A percentile compares a stretch with the other conserved stretches of the same genome.
These are phyloP conservation scores for Manis javanica DNA, from an alignment of 2,797 vertebrate species.

Conservation along the genomic window DNA sequence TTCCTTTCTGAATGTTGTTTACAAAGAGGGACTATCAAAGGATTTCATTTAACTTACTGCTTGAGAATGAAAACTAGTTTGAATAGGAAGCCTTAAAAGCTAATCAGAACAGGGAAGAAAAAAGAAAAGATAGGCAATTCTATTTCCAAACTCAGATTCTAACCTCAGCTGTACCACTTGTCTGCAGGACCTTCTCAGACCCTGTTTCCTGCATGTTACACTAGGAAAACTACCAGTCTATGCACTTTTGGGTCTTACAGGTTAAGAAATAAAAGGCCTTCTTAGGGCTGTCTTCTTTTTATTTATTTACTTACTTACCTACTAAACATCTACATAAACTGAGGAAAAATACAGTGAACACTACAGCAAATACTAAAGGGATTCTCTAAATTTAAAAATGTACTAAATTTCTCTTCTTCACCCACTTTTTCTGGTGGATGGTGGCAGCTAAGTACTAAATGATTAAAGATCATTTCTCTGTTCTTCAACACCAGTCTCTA, in stretches of 20 bases:
- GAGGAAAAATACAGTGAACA: conserved; percentile 38
- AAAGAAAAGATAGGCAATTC: background rate
- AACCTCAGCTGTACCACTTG: background rate
- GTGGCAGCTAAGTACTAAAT: background rate
- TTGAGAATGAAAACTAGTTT: conserved; percentile 35
- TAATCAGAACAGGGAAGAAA: background rate
- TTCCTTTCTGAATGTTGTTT: conserved; percentile 12
- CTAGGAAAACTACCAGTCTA: background rate
- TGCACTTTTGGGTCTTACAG: background rate
- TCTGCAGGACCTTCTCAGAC: background rate
- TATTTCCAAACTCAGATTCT: conserved; percentile 19
- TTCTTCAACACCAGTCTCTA: conserved; percentile 23
- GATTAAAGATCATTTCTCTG: background rate
- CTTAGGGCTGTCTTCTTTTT: background rate
- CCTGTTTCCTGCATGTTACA: background rate
- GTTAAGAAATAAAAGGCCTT: conserved; percentile 42
- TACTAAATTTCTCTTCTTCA: conserved; percentile 35
- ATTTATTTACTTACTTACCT: background rate
- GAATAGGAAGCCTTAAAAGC: conserved; percentile 15
- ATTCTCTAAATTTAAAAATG: conserved; percentile 48
- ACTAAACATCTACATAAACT: conserved; percentile 10
- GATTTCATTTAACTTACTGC: conserved; percentile 13
- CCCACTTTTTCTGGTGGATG: background rate
- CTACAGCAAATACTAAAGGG: background rate
- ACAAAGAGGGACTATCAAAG: background rate